phyloP scores from a whole-genome alignment of 2,888 invertebrate species.

The Idaea straminata region DNA sequence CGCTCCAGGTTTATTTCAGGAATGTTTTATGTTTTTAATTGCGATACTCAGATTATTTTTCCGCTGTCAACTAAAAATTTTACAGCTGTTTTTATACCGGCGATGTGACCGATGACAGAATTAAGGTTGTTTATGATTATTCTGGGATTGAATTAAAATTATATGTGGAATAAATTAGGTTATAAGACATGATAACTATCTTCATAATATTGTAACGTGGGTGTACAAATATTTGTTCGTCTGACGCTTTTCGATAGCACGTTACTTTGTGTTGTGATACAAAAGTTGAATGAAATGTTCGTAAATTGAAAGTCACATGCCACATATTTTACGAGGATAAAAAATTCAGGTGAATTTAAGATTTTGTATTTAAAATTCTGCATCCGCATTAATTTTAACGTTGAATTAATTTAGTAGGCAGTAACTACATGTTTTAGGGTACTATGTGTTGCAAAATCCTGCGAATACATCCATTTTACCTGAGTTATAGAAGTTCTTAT shows the following conservation, averaged over 20 bases:
- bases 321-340: background rate
- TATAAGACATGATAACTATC: constrained; percentile 53
- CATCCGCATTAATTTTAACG: too few species aligned
- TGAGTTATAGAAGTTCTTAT: too few species aligned
- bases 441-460: too few species aligned
- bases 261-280: constrained; percentile 23
- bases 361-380: too few species aligned
- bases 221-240: constrained; percentile 43
- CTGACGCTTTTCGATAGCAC: constrained; percentile 35
- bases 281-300: constrained; percentile 7
- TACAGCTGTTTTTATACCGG: constrained; percentile 70
- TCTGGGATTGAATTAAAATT: constrained; percentile 61
- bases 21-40: constrained; percentile 76
- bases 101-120: constrained; percentile 72
- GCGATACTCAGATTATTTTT: constrained; percentile 70
- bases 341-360: background rate
- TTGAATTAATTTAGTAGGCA: too few species aligned
- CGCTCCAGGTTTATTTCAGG: constrained; percentile 68
- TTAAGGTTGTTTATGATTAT: constrained; percentile 72
- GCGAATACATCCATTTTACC: too few species aligned
- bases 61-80: constrained; percentile 64
- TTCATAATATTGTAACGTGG: constrained; percentile 52
- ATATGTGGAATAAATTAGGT: constrained; percentile 63
- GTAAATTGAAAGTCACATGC: constrained; percentile 40
- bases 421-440: too few species aligned